phyloP scores from a whole-genome alignment of 2,113 vertebrate species.

The Gymnarchus niloticus region DNA sequence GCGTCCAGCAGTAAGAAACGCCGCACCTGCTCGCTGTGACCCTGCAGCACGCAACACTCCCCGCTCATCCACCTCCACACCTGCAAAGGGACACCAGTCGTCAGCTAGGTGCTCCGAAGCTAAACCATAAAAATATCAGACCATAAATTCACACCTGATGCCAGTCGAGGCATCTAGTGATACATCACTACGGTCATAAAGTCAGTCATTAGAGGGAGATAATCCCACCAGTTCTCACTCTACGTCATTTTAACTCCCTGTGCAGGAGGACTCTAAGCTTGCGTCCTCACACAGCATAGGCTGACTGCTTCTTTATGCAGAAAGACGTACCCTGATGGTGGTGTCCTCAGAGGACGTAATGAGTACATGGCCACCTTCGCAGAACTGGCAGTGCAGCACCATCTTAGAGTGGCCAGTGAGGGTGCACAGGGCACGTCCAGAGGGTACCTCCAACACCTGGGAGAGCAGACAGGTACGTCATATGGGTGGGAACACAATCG shows the following conservation, averaged over 20 bases:
- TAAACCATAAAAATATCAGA: not conserved
- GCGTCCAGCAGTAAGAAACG: slow-evolving; percentile 69
- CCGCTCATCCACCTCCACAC: slow-evolving; percentile 81
- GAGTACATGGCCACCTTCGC: slow-evolving; percentile 64
- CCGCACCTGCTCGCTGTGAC: slow-evolving; percentile 81
- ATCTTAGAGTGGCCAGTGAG: slow-evolving; percentile 64
- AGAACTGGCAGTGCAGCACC: slow-evolving; percentile 78
- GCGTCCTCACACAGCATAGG: not conserved
- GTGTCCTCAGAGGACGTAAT: slow-evolving; percentile 82
- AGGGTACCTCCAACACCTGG: slow-evolving; percentile 76
- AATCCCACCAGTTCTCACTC: not conserved
- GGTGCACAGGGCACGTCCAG: slow-evolving; percentile 63
- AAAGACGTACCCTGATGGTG: slow-evolving; percentile 70
- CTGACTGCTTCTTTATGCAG: not conserved
- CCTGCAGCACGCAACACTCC: slow-evolving; percentile 63
- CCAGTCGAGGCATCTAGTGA: not conserved
- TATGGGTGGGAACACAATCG: not conserved
- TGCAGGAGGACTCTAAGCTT: not conserved
- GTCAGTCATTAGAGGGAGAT: not conserved
- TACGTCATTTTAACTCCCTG: not conserved
- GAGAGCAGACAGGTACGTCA: slow-evolving; percentile 25
- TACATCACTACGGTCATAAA: not conserved
- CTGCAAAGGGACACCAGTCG: slow-evolving; percentile 50
- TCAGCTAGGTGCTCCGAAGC: too few relatives aligned
- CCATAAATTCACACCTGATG: not conserved